Percentiles rank a stretch among this genome's conserved stretches.
phyloP scores from a whole-genome alignment of 2,113 vertebrate genomes.

The Mellivora capensis region DNA sequence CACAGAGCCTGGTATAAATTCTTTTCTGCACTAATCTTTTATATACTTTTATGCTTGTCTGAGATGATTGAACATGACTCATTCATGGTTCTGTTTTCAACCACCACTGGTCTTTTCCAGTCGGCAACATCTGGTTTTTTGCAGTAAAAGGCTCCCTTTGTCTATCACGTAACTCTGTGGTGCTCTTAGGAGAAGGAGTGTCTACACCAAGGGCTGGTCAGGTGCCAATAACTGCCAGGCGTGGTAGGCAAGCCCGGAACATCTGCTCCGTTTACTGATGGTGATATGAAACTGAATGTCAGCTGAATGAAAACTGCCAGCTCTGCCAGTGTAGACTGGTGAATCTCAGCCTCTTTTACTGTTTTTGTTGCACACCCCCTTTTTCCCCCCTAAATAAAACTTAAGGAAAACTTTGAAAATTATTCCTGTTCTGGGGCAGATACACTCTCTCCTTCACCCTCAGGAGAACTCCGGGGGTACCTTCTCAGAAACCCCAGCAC shows the following conservation, averaged over 20 bases:
- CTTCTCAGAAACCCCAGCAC: fast-evolving
- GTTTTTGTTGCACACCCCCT: not conserved
- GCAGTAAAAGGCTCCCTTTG: not conserved
- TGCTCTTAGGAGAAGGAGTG: not conserved
- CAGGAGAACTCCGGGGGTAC: fast-evolving
- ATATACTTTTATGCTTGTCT: constrained; percentile 44
- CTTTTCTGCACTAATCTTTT: constrained; percentile 44
- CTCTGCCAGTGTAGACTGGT: fast-evolving
- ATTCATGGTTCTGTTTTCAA: constrained; percentile 48
- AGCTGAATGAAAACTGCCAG: not conserved
- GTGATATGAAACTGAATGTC: not conserved
- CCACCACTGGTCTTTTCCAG: constrained; percentile 12
- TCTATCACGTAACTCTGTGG: not conserved
- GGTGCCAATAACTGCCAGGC: not conserved
- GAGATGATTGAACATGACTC: constrained; percentile 64
- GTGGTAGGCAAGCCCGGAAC: fast-evolving
- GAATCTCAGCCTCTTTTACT: not conserved
- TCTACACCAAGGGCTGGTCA: not conserved
- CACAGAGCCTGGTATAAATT: constrained; percentile 21
- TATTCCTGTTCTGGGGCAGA: not conserved
- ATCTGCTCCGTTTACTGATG: not conserved
- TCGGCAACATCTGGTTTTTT: constrained; percentile 45
- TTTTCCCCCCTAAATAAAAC: not conserved
- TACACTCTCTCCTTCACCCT: not conserved
- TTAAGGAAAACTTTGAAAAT: not conserved